Evolutionary conservation across 2,113 vertebrate genomes (phyloP), one percentile per base, ranked within the genome.

Genomic region (Coracopsis vasa): DNA sequence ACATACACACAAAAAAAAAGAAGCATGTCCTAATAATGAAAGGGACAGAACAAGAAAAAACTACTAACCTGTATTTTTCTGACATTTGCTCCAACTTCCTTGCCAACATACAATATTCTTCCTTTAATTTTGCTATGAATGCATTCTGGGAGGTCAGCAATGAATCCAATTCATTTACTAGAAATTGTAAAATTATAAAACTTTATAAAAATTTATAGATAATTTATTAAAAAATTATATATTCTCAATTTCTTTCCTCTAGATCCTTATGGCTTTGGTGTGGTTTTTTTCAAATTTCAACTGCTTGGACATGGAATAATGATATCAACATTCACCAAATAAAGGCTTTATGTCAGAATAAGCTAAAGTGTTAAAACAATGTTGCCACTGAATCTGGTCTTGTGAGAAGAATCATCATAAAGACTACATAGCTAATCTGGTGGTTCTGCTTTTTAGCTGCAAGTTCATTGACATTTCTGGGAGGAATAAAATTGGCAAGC

Each of bases 71-170:
- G 98, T 97, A 98, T 86, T 98, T 98, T 94, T 98, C 98, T 39
- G 97, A 98, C 62, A 98, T 88, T 69, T 98, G 96, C 85, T 99
- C 98, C 97, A 99, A 95, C 90, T 98, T 98, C 69, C 95, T 96
- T 91, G 97, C 98, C 91, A 99, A 97, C 5, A 74, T 82, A 92
- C 95, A 98, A 97, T 98, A 99, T 92, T 99, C 99, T 73, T 99
- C 98, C 95, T 98, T 99, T 95, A 99, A 96, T 97, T 98, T 99
- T 96, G 96, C 95, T 95, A 99, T 98, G 84, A 99, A 97, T 84
- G 97, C 96, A 94, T 99, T 99, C 97, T 99, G 99, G 96, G 99
- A 98, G 79, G 97, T 98, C 97, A 99, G 96, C 91, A 99, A 96
- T 39, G 71, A 97, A 53, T 99, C 98, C 92, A 98, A 90, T 94